Base-by-base conservation (phyloP, 2,113 vertebrate genomes). In the Sorex fumeus region DNA sequence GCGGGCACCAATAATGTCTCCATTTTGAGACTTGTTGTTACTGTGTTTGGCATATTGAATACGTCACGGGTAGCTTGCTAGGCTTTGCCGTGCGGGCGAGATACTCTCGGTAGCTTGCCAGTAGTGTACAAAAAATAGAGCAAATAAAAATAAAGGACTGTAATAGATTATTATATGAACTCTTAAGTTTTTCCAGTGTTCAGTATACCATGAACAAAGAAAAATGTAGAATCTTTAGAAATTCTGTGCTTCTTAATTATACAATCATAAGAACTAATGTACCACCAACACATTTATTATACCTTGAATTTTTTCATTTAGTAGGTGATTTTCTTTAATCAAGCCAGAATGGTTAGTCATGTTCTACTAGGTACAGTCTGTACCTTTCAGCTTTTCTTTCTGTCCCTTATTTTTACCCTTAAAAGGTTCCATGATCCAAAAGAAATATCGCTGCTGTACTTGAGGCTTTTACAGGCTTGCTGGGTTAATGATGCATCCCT, bases 401-500 rank as follows among this genome's bases (percentile, higher is more conserved):
- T 47, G 88, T 90, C 64, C 92, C n/a, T 89, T 82, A 75, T 92
- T 96, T 88, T 95, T 47, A 0, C 0, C 25, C 81, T 62, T 90
- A 66, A 43, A 94, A 84, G 62, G 95, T 93, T 96, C 27, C 4
- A 0, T 23, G 83, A 84, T 96, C 74, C 40, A 92, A 91, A 97
- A 96, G 34, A 60, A 90, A 94, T 36, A 8, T 45, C 94, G 74
- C 79, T 88, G 27, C 90, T 90, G 0, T 80, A 57, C 74, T 93
- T 0, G 10, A 93, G 77, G 82, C 84, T 93, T 96, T 96, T 94
- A 88, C 15, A 77, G 86, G 66, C 88, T 87, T 91, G 84, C 92
- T 96, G 88, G 92, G 90, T 88, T 93, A 62, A 96, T 90, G 84
- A 93, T 16, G 3, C 81, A 62, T 91, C 72, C 86, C 96, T 93